Evolutionary conservation across 2,113 vertebrate species (phyloP).

Genomic region (Colaptes auratus): DNA sequence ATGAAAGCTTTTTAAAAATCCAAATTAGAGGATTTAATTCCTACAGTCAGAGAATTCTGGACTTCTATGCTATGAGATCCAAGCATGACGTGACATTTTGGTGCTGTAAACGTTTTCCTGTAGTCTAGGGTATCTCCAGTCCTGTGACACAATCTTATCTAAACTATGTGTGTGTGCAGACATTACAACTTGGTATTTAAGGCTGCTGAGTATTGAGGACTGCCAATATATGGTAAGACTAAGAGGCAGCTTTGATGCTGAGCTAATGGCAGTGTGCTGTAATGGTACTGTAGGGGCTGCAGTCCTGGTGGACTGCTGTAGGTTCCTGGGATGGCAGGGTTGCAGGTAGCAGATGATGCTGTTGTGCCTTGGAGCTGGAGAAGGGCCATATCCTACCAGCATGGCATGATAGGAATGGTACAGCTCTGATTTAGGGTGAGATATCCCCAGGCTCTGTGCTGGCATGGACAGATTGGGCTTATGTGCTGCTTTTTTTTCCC

Average conservation of each 20-base stretch:
- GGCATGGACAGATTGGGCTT: neutral
- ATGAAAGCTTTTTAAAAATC: neutral
- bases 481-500: neutral
- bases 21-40: slow-evolving; percentile 13
- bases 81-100: neutral
- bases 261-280: neutral
- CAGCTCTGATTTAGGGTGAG: neutral
- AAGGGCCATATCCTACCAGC: neutral
- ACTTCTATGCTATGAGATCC: neutral
- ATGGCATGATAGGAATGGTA: neutral
- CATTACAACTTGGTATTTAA: neutral
- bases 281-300: neutral
- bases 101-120: neutral
- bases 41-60: neutral
- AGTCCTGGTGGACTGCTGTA: neutral
- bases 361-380: neutral
- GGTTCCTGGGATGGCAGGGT: neutral
- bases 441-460: neutral
- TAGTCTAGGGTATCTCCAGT: neutral
- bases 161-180: neutral
- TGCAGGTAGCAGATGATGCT: neutral
- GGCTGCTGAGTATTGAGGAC: neutral
- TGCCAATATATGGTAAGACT: neutral
- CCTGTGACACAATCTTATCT: neutral
- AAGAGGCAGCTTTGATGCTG: neutral